Percentiles rank a stretch among this genome's conserved stretches.
These are phyloP conservation scores for Magallana angulata DNA, from an alignment of 1,140 invertebrate species.

Conservation along the genomic window DNA sequence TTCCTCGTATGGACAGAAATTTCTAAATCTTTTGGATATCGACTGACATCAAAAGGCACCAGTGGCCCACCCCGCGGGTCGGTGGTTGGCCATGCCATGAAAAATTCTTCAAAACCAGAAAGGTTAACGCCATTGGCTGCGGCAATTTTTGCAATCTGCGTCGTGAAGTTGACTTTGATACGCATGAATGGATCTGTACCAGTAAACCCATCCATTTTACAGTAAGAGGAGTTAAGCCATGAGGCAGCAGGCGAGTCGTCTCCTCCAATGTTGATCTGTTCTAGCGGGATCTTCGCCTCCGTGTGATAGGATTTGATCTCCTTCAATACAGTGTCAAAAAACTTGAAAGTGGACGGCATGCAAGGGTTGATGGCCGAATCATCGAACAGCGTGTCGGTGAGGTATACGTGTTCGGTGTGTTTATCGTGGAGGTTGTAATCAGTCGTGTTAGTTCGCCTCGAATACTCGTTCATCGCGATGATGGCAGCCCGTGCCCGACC, in stretches of 20 bases:
- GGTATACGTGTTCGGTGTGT: conserved; percentile 28
- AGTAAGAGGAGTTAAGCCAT: conserved; percentile 64
- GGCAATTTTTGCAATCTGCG: conserved; percentile 61
- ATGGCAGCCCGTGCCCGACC: conserved; percentile 72
- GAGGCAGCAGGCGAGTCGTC: conserved; percentile 68
- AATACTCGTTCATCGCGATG: conserved; percentile 66
- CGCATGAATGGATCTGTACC: conserved; percentile 51
- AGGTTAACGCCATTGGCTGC: conserved; percentile 57
- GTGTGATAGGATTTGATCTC: conserved; percentile 55
- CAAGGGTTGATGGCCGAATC: conserved; percentile 71
- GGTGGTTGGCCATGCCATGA: conserved; percentile 57
- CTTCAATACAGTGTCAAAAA: conserved; percentile 61
- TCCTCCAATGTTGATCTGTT: conserved; percentile 71
- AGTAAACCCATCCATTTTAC: conserved; percentile 38
- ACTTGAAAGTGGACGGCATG: conserved; percentile 67
- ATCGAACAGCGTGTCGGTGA: conserved; percentile 37
- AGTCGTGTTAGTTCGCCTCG: conserved; percentile 49
- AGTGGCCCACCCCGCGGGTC: conserved; percentile 48
- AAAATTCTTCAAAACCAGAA: conserved; percentile 69
- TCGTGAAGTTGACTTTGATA: conserved; percentile 62
- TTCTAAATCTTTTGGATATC: conserved; percentile 43
- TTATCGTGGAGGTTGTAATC: conserved; percentile 55
- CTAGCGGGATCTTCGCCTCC: conserved; percentile 62
- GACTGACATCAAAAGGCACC: conserved; percentile 52
- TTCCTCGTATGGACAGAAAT: conserved; percentile 63